Base-by-base conservation (phyloP, 2,888 invertebrate species). In the Ophion obscuratus region DNA sequence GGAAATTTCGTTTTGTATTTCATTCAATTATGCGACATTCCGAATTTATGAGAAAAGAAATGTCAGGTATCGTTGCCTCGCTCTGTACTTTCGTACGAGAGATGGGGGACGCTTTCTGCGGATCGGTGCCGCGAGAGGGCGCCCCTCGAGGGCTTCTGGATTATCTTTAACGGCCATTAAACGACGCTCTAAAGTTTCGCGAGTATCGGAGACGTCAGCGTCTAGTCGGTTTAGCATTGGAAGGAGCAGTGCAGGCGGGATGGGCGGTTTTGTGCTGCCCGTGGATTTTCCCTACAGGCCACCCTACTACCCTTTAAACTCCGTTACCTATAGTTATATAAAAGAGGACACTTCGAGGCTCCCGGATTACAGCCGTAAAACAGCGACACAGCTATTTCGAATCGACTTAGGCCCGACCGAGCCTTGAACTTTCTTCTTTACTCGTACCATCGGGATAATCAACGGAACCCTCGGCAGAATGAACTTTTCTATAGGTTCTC, bases 161-260 rank as follows among this genome's bases (percentile, higher is more conserved):
- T 90, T 90, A 90, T 88, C 88, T 88, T 89, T 90, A 88, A 90
- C 89, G 88, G 86, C 84, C 88, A 87, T 90, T 89, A 88, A 90
- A 87, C 87, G 88, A 86, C 75, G 80, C 86, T 87, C 84, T 79
- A 87, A 87, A 88, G 87, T 88, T 87, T 88, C 81, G 84, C 74
- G 86, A 85, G 85, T 88, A 88, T 88, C 86, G 85, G 84, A 88
- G 88, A 88, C 87, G 88, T 87, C 89, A 87, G 85, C 86, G 88
- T 89, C 88, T 82, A 83, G 87, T 88, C 82, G 85, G 81, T 83
- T 83, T 85, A 87, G 87, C 76, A 86, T 87, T 79, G 81, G 44
- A 62, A 71, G 53, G 24, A n/a, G 31, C n/a, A 20, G 40, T 4
- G 66, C 11, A 27, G 17, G 47, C 31, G 53, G 14, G 53, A 11